These are phyloP conservation scores for Hippopotamus amphibius DNA, from an alignment of 2,113 vertebrate genomes.

Conservation along the genomic window DNA sequence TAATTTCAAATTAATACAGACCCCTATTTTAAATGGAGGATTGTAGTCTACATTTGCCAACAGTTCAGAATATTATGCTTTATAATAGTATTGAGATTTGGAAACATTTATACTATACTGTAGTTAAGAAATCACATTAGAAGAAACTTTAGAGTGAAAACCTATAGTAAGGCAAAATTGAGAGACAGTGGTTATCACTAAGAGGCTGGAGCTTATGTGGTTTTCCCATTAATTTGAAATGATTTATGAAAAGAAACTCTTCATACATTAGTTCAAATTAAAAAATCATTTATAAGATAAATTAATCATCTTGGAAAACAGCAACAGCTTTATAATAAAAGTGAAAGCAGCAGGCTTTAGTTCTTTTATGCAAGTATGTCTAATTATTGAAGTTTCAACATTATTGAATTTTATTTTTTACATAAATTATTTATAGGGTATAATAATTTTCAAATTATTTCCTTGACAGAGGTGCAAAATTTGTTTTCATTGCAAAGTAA, in stretches of 20 bases:
- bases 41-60: background rate
- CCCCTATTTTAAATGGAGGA: background rate
- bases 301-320: constrained; percentile 16
- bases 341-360: background rate
- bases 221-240: constrained; percentile 5
- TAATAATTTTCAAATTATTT: constrained; percentile 48
- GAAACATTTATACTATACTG: background rate
- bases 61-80: constrained; percentile 1
- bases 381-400: background rate
- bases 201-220: background rate
- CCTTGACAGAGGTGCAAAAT: background rate
- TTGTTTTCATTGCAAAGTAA: constrained; percentile 8
- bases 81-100: background rate
- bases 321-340: background rate
- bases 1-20: constrained; percentile 24
- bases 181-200: background rate
- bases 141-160: background rate
- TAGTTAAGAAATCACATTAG: background rate
- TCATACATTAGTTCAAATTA: background rate
- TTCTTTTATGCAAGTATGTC: background rate
- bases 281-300: constrained; percentile 12
- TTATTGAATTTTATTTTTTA: background rate
- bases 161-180: background rate
- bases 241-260: background rate
- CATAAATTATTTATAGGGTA: background rate